Conservation (phyloP, 2,113 vertebrate species). For the Tringa solitaria region DNA sequence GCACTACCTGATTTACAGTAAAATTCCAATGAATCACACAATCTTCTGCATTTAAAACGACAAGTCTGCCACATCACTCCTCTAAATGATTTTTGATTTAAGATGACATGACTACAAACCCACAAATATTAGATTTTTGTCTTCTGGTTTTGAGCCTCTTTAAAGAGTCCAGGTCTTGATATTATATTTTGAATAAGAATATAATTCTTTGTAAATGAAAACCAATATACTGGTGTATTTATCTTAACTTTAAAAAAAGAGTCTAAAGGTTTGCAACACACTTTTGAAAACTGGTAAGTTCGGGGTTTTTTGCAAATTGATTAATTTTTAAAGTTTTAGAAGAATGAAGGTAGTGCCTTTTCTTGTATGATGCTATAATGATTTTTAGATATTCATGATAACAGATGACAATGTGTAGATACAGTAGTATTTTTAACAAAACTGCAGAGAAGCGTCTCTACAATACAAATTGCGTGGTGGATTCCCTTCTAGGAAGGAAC, state of each 20-base stretch:
- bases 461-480: accelerated
- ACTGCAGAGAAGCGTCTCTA: background rate
- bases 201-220: background rate
- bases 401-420: background rate
- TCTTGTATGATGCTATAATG: background rate
- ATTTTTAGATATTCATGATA: background rate
- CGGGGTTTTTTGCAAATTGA: background rate
- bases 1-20: background rate
- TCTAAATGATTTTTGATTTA: background rate
- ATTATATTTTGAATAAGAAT: background rate
- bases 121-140: background rate
- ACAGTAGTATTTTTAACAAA: background rate
- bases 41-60: background rate
- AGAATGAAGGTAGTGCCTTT: background rate
- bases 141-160: background rate
- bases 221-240: background rate
- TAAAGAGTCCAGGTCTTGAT: background rate
- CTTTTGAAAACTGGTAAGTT: background rate
- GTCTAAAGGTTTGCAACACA: background rate
- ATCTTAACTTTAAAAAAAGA: background rate
- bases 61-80: background rate
- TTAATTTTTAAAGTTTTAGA: background rate
- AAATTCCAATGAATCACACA: background rate
- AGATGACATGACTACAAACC: background rate
- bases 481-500: background rate